Evolutionary conservation across 53 echinoderm and acorn worm species (phyloP).

Genomic region (Apostichopus leukothele): DNA sequence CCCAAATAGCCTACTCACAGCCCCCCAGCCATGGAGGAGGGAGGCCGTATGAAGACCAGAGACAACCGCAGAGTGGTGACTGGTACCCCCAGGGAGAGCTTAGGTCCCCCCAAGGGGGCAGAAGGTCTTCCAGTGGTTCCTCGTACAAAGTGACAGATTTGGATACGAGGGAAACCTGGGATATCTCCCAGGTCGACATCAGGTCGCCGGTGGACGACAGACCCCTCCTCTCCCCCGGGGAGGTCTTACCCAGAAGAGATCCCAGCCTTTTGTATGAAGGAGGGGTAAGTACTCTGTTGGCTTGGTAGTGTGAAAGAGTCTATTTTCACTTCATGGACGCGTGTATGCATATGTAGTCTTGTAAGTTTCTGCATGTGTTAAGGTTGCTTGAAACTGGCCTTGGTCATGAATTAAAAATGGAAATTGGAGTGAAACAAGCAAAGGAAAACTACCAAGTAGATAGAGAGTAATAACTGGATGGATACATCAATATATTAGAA

Average conservation of each 20-base stretch:
- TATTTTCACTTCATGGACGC: no score
- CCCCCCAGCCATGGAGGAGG: not conserved
- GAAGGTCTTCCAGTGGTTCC: slow-evolving; percentile 15
- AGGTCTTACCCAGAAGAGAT: slow-evolving; percentile 34
- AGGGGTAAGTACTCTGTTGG: slow-evolving; percentile 6
- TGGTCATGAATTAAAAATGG: no score
- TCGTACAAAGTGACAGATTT: slow-evolving; percentile 80
- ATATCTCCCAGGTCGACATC: slow-evolving; percentile 57
- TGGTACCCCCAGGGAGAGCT: not conserved
- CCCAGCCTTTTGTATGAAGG: slow-evolving; percentile 16
- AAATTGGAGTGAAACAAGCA: no score
- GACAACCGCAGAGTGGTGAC: not conserved
- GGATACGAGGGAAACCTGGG: slow-evolving; percentile 70
- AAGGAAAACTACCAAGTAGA: no score
- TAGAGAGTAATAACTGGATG: no score
- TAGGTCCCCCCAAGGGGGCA: slow-evolving; percentile 20
- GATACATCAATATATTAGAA: no score
- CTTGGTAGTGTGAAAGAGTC: no score
- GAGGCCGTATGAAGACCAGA: not conserved
- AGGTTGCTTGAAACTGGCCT: no score
- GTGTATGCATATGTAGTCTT: no score
- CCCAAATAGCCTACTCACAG: not conserved
- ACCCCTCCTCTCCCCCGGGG: slow-evolving; percentile 40
- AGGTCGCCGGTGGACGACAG: slow-evolving; percentile 36
- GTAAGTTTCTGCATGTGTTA: no score